phyloP scores from a whole-genome alignment of 2,113 vertebrate genomes.

The Sitta europaea region DNA sequence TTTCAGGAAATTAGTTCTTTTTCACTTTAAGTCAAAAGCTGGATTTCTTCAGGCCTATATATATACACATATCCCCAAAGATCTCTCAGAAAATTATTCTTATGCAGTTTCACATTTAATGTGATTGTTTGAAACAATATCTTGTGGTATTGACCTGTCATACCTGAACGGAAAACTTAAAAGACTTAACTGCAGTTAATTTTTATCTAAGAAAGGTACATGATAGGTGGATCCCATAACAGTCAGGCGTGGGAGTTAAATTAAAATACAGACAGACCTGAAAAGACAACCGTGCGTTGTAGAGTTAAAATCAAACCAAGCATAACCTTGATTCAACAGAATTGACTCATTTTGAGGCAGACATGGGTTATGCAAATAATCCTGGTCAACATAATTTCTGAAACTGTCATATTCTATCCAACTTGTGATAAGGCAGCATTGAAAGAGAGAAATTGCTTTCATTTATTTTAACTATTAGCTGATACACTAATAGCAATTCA shows the following conservation, averaged over 20 bases:
- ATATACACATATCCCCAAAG: background rate
- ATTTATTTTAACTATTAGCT: background rate
- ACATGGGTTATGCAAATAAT: background rate
- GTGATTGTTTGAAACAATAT: background rate
- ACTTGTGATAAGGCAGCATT: background rate
- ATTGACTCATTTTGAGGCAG: background rate
- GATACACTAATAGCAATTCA: background rate
- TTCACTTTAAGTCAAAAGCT: background rate
- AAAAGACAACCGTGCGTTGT: background rate
- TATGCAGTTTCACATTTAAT: background rate
- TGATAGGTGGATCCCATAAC: background rate
- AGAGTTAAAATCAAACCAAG: background rate
- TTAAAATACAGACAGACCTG: background rate
- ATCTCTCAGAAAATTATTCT: background rate
- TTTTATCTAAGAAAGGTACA: background rate
- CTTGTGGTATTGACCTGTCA: background rate
- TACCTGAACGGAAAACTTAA: constrained; percentile 14
- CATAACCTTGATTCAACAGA: background rate
- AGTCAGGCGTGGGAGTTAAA: constrained; percentile 15
- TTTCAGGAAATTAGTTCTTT: constrained; percentile 32
- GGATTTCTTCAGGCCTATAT: background rate
- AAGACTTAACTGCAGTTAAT: background rate
- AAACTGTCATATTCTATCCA: background rate
- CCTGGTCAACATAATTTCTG: background rate
- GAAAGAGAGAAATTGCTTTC: background rate